Evolutionary conservation across 2,888 invertebrate species (phyloP), one percentile per base, ranked within the genome.

Genomic region (Dione vanillae): DNA sequence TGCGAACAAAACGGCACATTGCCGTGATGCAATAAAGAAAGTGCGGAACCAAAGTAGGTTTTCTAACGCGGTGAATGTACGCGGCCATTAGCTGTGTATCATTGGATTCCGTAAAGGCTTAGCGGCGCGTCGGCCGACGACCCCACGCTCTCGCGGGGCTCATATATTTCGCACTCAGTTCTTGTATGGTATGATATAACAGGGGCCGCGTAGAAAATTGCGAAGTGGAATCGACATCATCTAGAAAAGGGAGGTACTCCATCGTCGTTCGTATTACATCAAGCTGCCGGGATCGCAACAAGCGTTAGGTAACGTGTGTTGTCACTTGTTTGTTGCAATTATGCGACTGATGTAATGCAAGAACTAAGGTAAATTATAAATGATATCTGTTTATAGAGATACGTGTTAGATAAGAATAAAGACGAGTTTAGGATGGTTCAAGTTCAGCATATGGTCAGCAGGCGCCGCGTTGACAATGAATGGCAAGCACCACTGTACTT

Each of bases 401-500:
- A 78, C 85, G 82, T 87, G 85, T 83, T 80, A 84, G 83, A 83
- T 16, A 49, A 5, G 16, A 10, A 16, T 49, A 19, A 83, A 81
- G 89, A 85, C 84, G 82, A 85, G 83, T 77, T 84, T 82, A 85
- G 86, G 85, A 88, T 87, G 85, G 90, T 90, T 92, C 91, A 92
- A 91, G 91, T 91, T 91, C 90, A 90, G 87, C 84, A 84, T 83
- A 84, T 85, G 84, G 87, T 88, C 85, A 86, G 86, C 82, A 86
- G 86, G 86, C 69, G 77, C 73, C 75, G 79, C 76, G 85, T 82
- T 89, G 92, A 90, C 93, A 92, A 92, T 92, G 92, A 92, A 92
- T 90, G 90, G 91, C 92, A 89, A 91, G 90, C 92, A 89, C 87
- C 90, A 90, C 87, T 91, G 92, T 92, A 90, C 93, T 93, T 93